Percentiles rank a stretch among this genome's conserved stretches.
phyloP scores from a whole-genome alignment of 2,888 invertebrate genomes.

The Adelphocoris suturalis region DNA sequence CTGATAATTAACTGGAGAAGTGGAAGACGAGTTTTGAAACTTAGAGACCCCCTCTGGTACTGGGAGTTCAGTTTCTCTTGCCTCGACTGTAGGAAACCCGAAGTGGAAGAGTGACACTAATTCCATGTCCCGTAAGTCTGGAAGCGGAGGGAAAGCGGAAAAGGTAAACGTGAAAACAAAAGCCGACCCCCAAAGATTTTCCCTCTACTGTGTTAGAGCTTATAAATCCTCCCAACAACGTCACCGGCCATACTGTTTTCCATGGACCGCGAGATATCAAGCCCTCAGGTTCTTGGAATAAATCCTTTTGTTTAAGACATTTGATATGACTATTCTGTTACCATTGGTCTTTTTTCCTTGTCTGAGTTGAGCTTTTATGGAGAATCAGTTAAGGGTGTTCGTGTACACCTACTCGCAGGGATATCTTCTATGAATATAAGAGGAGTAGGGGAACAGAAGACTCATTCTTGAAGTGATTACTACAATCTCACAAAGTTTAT shows the following conservation, averaged over 20 bases:
- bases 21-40: slow-evolving; percentile 4
- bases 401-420: no score
- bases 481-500: no score
- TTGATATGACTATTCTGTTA: slow-evolving; percentile 39
- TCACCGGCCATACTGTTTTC: not conserved
- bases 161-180: slow-evolving; percentile 55
- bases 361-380: not conserved
- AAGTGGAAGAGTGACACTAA: slow-evolving; percentile 13
- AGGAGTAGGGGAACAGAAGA: no score
- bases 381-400: not conserved
- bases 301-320: slow-evolving; percentile 59
- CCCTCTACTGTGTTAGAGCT: not conserved
- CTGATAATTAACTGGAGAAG: slow-evolving; percentile 33
- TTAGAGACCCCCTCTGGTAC: not conserved
- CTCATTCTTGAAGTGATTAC: no score
- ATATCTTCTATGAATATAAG: no score
- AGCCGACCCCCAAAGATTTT: not conserved
- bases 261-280: slow-evolving; percentile 15
- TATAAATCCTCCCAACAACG: not conserved
- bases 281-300: slow-evolving; percentile 7
- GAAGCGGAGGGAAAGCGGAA: not conserved
- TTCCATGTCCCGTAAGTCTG: not conserved
- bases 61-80: not conserved
- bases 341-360: not conserved
- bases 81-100: not conserved